These are phyloP conservation scores for Pseudobourletiella spinata DNA, from an alignment of 1,140 invertebrate species.

Conservation along the genomic window DNA sequence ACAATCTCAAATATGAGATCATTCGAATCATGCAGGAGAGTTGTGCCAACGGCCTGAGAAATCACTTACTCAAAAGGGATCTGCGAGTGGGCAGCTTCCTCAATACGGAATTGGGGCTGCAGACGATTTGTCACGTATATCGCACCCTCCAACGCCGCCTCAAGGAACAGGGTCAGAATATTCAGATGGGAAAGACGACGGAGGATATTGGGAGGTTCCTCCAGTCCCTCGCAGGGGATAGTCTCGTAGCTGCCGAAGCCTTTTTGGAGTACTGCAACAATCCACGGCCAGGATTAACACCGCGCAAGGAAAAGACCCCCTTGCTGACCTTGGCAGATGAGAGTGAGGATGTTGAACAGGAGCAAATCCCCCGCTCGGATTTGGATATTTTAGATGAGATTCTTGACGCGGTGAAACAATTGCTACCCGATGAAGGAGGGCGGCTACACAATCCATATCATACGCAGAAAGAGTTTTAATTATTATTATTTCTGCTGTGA, in stretches of 20 bases:
- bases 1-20: slow-evolving; percentile 17
- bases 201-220: slow-evolving; percentile 5
- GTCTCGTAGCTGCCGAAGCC: slow-evolving; percentile 11
- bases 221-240: slow-evolving; percentile 10
- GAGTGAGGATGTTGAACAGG: too few relatives aligned
- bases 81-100: slow-evolving; percentile 25
- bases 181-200: slow-evolving; percentile 3
- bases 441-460: too few relatives aligned
- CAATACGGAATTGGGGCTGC: slow-evolving; percentile 17
- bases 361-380: too few relatives aligned
- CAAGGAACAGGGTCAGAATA: slow-evolving; percentile 1
- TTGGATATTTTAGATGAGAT: too few relatives aligned
- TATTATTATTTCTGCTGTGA: too few relatives aligned
- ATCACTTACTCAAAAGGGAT: slow-evolving; percentile 27
- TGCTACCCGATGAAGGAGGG: too few relatives aligned
- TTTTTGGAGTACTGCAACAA: slow-evolving; percentile 9
- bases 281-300: too few relatives aligned
- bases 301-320: too few relatives aligned
- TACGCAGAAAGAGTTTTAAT: too few relatives aligned
- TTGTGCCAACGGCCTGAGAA: slow-evolving; percentile 23
- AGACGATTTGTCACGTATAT: slow-evolving; percentile 20
- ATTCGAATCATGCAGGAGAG: slow-evolving; percentile 23
- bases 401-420: neutral
- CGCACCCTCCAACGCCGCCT: slow-evolving; percentile 15
- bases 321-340: too few relatives aligned